phyloP scores from a whole-genome alignment of 2,888 invertebrate species.

The Lampropteryx suffumata region DNA sequence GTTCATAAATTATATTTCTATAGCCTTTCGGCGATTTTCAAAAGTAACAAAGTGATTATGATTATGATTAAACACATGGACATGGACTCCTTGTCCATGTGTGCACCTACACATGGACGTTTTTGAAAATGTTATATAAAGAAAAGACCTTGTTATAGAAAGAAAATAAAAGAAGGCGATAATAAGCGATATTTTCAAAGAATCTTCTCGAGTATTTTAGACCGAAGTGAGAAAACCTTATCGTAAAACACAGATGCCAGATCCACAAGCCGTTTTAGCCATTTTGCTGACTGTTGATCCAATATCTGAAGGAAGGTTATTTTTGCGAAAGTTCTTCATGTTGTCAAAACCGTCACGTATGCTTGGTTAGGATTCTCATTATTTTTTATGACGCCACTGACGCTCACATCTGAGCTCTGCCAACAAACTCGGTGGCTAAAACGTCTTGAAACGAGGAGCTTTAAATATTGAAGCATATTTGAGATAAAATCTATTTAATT shows the following conservation, averaged over 20 bases:
- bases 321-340: slow-evolving; percentile 21
- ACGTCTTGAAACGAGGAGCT: neutral
- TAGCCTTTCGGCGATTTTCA: no score
- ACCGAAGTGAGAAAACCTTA: neutral
- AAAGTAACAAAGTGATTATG: no score
- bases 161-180: no score
- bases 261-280: neutral
- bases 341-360: slow-evolving; percentile 37
- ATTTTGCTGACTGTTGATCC: slow-evolving; percentile 6
- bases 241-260: slow-evolving; percentile 12
- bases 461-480: no score
- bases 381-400: slow-evolving; percentile 34
- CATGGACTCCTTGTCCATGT: no score
- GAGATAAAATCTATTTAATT: no score
- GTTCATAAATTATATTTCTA: no score
- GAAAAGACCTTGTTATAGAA: no score
- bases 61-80: no score
- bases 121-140: no score
- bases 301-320: slow-evolving; percentile 6
- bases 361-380: slow-evolving; percentile 34
- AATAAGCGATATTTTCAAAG: neutral
- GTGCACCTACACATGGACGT: no score
- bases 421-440: slow-evolving; percentile 2
- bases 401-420: slow-evolving; percentile 29
- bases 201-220: slow-evolving; percentile 1